These are phyloP conservation scores for Sylvia atricapilla DNA, from an alignment of 2,113 vertebrate genomes.

Conservation along the genomic window DNA sequence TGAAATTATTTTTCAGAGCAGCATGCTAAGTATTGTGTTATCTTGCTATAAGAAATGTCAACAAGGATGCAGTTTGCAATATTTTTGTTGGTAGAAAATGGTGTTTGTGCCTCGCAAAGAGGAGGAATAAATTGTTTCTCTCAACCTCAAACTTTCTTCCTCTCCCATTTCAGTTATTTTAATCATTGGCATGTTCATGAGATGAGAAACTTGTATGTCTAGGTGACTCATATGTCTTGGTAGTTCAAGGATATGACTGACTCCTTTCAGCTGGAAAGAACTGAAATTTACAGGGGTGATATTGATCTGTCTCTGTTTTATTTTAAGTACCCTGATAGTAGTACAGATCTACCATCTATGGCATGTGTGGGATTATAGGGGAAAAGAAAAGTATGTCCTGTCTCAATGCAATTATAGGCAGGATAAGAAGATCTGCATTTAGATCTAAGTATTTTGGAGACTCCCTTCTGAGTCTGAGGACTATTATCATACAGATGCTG, in stretches of 20 bases:
- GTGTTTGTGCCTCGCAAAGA: not conserved
- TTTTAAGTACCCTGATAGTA: not conserved
- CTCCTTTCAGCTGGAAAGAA: not conserved
- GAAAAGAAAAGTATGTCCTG: not conserved
- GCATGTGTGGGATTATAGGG: not conserved
- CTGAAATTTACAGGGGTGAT: not conserved
- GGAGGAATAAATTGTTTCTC: not conserved
- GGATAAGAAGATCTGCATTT: not conserved
- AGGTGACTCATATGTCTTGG: not conserved
- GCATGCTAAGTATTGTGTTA: not conserved
- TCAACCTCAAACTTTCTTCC: not conserved
- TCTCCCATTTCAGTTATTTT: not conserved
- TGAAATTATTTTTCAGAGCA: not conserved
- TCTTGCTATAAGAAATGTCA: not conserved
- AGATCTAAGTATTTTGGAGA: not conserved
- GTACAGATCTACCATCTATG: not conserved
- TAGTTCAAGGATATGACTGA: not conserved
- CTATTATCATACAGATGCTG: not conserved
- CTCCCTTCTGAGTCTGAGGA: not conserved
- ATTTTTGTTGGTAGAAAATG: not conserved
- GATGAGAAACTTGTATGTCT: not conserved
- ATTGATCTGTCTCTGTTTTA: not conserved
- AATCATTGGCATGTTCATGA: not conserved
- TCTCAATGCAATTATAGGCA: not conserved
- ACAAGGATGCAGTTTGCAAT: not conserved